These are phyloP conservation scores for Catostylus mosaicus DNA, from an alignment of 30 jellyfish, hydroid and myxozoan species.

Conservation along the genomic window DNA sequence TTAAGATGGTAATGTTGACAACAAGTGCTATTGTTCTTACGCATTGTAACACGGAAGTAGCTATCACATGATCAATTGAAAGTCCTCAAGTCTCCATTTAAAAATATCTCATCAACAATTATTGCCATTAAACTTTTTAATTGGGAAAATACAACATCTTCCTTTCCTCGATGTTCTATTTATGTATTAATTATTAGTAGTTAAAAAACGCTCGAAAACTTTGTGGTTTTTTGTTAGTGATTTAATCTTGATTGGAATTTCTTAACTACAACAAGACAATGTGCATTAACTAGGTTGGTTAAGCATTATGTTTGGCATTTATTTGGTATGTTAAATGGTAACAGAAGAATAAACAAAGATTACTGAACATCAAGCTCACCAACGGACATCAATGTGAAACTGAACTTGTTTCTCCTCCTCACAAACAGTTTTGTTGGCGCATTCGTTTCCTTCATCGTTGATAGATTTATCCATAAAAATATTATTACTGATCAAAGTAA, in stretches of 20 bases:
- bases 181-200: too few species aligned
- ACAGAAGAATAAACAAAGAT: not conserved
- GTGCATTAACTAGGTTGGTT: not conserved
- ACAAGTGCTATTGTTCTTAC: too few species aligned
- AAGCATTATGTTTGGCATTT: not conserved
- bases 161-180: too few species aligned
- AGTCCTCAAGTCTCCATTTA: not conserved
- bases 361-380: constrained; percentile 32
- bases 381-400: constrained; percentile 67
- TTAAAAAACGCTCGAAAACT: not conserved
- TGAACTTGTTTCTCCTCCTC: constrained; percentile 44
- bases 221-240: not conserved
- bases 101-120: too few species aligned
- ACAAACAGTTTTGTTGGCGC: constrained; percentile 9
- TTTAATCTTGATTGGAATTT: not conserved
- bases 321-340: not conserved
- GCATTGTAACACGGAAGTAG: constrained; percentile 10
- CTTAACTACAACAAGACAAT: not conserved
- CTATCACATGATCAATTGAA: not conserved
- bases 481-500: not conserved
- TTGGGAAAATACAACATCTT: too few species aligned
- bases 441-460: constrained; percentile 23
- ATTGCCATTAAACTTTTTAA: too few species aligned
- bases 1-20: too few species aligned
- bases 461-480: constrained; percentile 3